Evolutionary conservation across 2,113 vertebrate species (phyloP), one percentile per base, ranked within the genome.

Genomic region (Grus americana): DNA sequence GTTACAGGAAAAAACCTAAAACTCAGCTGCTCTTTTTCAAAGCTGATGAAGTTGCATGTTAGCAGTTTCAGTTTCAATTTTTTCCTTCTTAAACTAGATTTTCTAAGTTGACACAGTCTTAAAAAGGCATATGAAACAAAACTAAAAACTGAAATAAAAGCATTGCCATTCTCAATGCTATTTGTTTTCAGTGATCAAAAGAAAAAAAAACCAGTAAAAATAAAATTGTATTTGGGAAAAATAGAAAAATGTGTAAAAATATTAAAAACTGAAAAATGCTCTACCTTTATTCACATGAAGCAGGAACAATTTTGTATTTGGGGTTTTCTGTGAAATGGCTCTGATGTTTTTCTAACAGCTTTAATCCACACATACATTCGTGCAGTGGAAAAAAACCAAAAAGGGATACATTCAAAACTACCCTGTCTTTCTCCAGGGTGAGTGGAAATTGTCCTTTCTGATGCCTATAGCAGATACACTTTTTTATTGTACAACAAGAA

Each of bases 291-390:
- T 81, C 38, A 79, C 16, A 5, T 2, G 0, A 87, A 81, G 27
- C 27, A 72, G 32, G 92, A 87, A 38, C 9, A 61, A 61, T 78
- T 91, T 68, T 3, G 1, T 34, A 24, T 65, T 34, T 36, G 24
- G 34, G 30, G 7, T 92, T 78, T 44, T 29, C 32, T 46, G 57
- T 61, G 30, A 94, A 84, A 95, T 61, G 36, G 7, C 87, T 93
- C 38, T 68, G 19, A 11, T 38, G 20, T 22, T 96, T 92, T 78
- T 62, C 50, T 73, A 88, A 58, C 3, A 3, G 23, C 15, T 90
- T 89, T 75, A 85, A 65, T 42, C 10, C 38, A 66, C 1, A 0
- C 11, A 20, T 17, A 46, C 0, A 0, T 58, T 79, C 44, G 8
- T 47, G 18, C 32, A 80, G 67, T 47, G 18, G 20, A 68, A 83